These are phyloP conservation scores for Trichomycterus rosablanca DNA, from an alignment of 2,113 vertebrate species.

Conservation along the genomic window DNA sequence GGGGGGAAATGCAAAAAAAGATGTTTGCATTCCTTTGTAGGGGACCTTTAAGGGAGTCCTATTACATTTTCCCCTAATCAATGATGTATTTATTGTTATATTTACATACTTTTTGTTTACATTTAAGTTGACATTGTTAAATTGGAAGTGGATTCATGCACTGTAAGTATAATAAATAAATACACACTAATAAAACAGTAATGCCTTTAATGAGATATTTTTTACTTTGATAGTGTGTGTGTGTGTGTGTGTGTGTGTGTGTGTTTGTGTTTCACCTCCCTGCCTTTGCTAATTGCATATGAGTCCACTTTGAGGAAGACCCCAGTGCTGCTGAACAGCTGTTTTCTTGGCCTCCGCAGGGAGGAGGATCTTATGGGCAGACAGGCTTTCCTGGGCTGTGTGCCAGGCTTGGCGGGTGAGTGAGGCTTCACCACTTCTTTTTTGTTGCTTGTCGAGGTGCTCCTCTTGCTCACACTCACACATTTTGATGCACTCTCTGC, in stretches of 20 bases:
- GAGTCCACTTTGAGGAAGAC: conserved; percentile 62
- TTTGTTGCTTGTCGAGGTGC: conserved; percentile 52
- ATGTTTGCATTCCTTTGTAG: no score
- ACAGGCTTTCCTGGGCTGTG: conserved; percentile 32
- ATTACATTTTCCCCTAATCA: no score
- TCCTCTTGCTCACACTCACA: conserved; percentile 61
- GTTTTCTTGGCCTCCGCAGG: conserved; percentile 57
- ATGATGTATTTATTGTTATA: no score
- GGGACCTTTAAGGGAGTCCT: no score
- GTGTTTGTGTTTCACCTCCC: conserved; percentile 56
- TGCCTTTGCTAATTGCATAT: conserved; percentile 55
- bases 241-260: conserved; percentile 13
- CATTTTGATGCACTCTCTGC: conserved; percentile 63
- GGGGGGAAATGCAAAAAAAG: no score
- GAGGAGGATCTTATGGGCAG: fast-evolving
- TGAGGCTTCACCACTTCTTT: conserved; percentile 15
- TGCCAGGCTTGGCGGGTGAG: conserved; percentile 27
- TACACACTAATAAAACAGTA: no score
- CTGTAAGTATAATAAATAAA: no score
- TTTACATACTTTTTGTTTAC: no score
- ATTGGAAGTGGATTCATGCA: no score
- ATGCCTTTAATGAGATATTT: no score
- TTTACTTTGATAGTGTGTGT: background rate
- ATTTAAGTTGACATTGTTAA: no score
- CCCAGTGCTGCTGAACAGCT: conserved; percentile 59